Evolutionary conservation across 2,113 vertebrate genomes (phyloP).

Genomic region (Onychorhynchus coronatus): DNA sequence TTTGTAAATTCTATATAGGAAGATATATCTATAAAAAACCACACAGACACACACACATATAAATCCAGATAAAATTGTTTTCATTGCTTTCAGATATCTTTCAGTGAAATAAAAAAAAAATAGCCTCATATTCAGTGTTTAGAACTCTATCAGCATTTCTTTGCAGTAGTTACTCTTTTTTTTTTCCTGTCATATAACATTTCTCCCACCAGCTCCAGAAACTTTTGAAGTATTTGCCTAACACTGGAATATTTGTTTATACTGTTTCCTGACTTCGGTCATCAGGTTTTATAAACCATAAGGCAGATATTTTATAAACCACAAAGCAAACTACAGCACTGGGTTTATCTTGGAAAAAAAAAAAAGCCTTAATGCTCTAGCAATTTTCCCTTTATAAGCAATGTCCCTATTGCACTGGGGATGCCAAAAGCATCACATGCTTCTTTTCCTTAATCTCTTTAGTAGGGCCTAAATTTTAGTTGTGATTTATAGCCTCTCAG

Average conservation of each 20-base stretch:
- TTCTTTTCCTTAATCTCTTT: conserved; percentile 35
- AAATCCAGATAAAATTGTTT: neutral
- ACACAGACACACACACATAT: neutral
- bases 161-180: neutral
- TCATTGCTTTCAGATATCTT: neutral
- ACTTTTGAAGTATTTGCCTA: conserved; percentile 19
- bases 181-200: neutral
- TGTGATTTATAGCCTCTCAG: conserved; percentile 31
- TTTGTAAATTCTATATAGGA: neutral
- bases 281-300: conserved; percentile 7
- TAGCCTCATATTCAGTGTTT: neutral
- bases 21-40: neutral
- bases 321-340: neutral
- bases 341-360: neutral
- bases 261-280: neutral
- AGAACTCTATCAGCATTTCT: conserved; percentile 10
- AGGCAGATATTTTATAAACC: conserved; percentile 20
- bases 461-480: conserved; percentile 1
- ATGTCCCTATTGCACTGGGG: neutral
- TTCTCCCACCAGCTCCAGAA: neutral
- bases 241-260: neutral
- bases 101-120: neutral
- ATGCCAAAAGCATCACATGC: conserved; percentile 1
- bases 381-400: conserved; percentile 44
- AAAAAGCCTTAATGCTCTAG: neutral